Evolutionary conservation across 2,113 vertebrate species (phyloP).

Genomic region (Kryptolebias marmoratus): DNA sequence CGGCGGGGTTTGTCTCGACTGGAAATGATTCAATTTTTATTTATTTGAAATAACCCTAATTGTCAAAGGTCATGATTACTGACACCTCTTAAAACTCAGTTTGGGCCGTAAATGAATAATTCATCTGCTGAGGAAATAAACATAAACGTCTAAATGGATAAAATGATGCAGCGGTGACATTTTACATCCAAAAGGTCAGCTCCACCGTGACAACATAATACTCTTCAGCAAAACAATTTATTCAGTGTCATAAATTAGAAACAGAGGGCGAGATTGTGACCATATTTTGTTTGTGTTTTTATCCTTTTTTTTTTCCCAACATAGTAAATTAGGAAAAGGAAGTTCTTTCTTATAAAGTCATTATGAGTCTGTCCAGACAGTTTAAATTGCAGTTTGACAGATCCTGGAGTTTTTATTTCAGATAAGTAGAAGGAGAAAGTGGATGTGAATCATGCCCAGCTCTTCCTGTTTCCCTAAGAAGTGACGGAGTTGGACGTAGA

Average conservation of each 20-base stretch:
- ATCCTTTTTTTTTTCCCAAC: neutral
- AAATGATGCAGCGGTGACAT: constrained; percentile 1
- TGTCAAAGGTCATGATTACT: neutral
- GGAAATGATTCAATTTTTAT: too few species aligned
- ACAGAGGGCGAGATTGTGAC: neutral
- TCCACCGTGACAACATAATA: neutral
- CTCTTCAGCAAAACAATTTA: neutral
- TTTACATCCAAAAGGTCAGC: neutral
- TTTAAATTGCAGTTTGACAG: neutral
- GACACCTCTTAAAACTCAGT: neutral
- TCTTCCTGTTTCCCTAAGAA: constrained; percentile 5
- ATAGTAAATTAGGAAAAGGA: neutral
- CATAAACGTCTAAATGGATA: neutral
- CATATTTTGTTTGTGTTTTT: neutral
- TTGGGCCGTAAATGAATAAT: neutral
- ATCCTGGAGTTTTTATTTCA: neutral
- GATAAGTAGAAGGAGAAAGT: neutral
- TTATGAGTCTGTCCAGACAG: neutral
- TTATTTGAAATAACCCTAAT: neutral
- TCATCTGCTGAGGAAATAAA: neutral
- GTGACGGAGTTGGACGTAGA: too few species aligned
- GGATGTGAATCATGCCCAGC: constrained; percentile 13
- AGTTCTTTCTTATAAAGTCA: too few species aligned
- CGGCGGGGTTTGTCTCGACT: too few species aligned
- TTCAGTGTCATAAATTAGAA: neutral